Percentiles rank a stretch among this genome's conserved stretches.
Conservation (phyloP, 1,140 invertebrate species). For the Potamilus streckersoni region DNA sequence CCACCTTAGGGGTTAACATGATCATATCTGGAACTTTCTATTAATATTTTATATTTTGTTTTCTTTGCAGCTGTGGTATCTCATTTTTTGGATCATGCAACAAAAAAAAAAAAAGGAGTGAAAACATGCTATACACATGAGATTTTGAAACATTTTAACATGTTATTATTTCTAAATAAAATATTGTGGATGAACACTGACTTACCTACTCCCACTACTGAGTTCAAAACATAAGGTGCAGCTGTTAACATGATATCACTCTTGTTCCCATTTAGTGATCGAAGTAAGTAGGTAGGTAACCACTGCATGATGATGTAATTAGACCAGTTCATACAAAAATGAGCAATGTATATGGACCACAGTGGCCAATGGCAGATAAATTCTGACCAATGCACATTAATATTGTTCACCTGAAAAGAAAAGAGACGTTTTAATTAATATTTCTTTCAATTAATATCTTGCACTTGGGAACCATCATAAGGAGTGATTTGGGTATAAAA, state of each 20-base stretch:
- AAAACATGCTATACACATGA: neutral
- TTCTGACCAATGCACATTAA: conserved; percentile 74
- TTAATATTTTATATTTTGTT: too few relatives aligned
- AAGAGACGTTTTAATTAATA: neutral
- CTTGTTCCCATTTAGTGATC: conserved; percentile 77
- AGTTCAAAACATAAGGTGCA: conserved; percentile 83
- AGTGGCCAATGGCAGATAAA: conserved; percentile 80
- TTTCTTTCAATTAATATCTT: too few relatives aligned
- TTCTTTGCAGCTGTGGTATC: too few relatives aligned
- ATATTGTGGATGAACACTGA: neutral
- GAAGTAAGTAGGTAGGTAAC: conserved; percentile 81
- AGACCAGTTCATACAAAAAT: conserved; percentile 88
- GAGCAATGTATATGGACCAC: conserved; percentile 83
- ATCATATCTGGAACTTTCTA: too few relatives aligned
- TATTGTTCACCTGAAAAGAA: conserved; percentile 70
- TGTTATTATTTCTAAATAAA: too few relatives aligned
- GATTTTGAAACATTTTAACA: too few relatives aligned
- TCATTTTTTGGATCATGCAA: too few relatives aligned
- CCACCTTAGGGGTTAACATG: too few relatives aligned
- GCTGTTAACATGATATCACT: conserved; percentile 83
- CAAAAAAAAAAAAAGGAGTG: too few relatives aligned
- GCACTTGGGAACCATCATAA: too few relatives aligned
- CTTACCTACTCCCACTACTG: conserved; percentile 79
- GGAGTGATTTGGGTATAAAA: too few relatives aligned
- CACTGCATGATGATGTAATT: conserved; percentile 89